Conservation (phyloP, 2,797 vertebrate genomes). For the Pseudochaenichthys georgianus region DNA sequence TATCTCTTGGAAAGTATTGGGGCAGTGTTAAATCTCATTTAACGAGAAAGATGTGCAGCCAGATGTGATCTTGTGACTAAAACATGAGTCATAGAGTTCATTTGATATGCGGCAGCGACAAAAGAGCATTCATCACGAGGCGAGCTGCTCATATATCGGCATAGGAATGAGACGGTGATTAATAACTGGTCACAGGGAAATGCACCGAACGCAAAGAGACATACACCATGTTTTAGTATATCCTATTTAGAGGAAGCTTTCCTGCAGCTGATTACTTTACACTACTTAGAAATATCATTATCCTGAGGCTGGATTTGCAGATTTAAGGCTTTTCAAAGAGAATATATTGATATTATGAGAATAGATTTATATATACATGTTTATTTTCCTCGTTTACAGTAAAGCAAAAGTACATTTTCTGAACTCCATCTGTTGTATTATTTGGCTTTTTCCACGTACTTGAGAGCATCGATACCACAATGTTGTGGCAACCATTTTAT, state of each 20-base stretch:
- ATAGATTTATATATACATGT: too few relatives aligned
- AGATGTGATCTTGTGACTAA: slow-evolving; percentile 9
- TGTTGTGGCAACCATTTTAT: too few relatives aligned
- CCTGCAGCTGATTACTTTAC: not conserved
- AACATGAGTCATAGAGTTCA: slow-evolving; percentile 21
- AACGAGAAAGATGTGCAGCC: not conserved
- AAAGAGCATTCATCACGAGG: not conserved
- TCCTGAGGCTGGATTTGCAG: not conserved
- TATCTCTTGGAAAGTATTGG: not conserved
- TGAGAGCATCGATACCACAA: too few relatives aligned
- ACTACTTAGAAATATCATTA: not conserved
- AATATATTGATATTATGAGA: too few relatives aligned
- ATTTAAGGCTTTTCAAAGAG: not conserved
- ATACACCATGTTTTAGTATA: not conserved
- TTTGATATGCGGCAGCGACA: slow-evolving; percentile 18
- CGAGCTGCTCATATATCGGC: slow-evolving; percentile 2
- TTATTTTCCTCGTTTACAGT: too few relatives aligned
- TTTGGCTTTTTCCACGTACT: too few relatives aligned
- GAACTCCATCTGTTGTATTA: too few relatives aligned
- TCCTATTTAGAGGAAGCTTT: too few relatives aligned
- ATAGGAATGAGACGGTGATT: slow-evolving; percentile 1
- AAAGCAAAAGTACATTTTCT: too few relatives aligned
- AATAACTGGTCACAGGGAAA: not conserved
- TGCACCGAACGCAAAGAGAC: not conserved
- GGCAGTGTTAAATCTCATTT: not conserved